A percentile compares a stretch with the other conserved stretches of the same genome.
Evolutionary conservation across 2,113 vertebrate species (phyloP).

Genomic region (Ceyx margarethae): DNA sequence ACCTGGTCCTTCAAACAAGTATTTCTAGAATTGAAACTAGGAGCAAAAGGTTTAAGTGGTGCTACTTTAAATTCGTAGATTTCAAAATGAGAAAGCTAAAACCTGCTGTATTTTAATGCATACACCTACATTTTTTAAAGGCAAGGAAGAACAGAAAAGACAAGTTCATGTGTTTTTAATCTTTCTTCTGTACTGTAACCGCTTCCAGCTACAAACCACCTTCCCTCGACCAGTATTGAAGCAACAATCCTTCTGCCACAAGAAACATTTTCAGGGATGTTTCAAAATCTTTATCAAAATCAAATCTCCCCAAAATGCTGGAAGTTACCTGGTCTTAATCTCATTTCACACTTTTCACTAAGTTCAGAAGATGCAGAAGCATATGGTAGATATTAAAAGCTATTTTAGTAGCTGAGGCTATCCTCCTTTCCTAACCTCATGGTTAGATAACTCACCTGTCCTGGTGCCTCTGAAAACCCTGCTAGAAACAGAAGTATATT

Average conservation of each 20-base stretch:
- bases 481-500: background rate
- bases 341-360: background rate
- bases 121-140: background rate
- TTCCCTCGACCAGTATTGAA: background rate
- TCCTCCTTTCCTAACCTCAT: background rate
- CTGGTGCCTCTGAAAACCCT: background rate
- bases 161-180: background rate
- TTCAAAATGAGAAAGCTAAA: conserved; percentile 7
- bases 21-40: background rate
- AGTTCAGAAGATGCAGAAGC: background rate
- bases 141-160: background rate
- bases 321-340: background rate
- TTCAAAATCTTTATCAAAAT: background rate
- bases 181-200: background rate
- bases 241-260: background rate
- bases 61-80: background rate
- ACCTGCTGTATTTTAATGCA: background rate
- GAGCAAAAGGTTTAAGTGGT: conserved; percentile 4
- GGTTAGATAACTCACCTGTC: background rate
- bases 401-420: background rate
- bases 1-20: background rate
- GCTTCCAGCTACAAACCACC: background rate
- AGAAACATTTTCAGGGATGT: background rate
- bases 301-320: background rate
- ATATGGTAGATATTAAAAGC: background rate